Evolutionary conservation across 2,797 vertebrate genomes (phyloP), one percentile per base, ranked within the genome.

Genomic region (Microctenopoma steveboyesi): DNA sequence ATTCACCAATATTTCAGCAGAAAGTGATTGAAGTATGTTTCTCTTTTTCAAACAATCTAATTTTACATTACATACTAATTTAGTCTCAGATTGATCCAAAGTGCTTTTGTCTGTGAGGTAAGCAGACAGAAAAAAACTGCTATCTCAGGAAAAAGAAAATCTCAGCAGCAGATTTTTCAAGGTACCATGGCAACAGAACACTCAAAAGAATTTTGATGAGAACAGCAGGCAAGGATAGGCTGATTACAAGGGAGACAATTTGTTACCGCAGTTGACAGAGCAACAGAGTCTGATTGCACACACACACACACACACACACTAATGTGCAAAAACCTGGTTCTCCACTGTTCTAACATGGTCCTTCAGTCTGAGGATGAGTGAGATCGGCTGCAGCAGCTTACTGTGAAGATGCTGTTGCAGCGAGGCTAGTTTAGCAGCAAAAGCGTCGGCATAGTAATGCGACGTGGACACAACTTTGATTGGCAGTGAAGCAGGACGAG

Each of bases 161-260:
- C 68, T 79, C 78, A 73, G 86, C 76, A 72, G 86, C 89, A 92
- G 82, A 88, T 92, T 92, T 88, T 91, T 90, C 86, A 88, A 89
- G 93, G 89, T 94, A 69, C 93, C 92, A 95, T 94, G 92, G 93
- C 92, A 94, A 94, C 94, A 81, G 88, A 78, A 84, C 90, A 91
- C 91, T 94, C 90, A 86, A 89, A 92, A 91, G 88, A 92, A 93
- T 93, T 91, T 88, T 93, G 92, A 94, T 94, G 90, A 92, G 92
- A 89, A 88, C 89, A 90, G 87, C 90, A 87, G 86, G 87, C 76
- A 89, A 88, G 83, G 82, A 85, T 79, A 79, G 72, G 64, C 78
- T 91, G 91, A 94, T 93, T 92, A 92, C 88, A 91, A 87, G 86
- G 80, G 74, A 91, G 88, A 93, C 86, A 88, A 92, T 93, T 92